phyloP scores from a whole-genome alignment of 2,888 invertebrate genomes.

The Seira ritae region DNA sequence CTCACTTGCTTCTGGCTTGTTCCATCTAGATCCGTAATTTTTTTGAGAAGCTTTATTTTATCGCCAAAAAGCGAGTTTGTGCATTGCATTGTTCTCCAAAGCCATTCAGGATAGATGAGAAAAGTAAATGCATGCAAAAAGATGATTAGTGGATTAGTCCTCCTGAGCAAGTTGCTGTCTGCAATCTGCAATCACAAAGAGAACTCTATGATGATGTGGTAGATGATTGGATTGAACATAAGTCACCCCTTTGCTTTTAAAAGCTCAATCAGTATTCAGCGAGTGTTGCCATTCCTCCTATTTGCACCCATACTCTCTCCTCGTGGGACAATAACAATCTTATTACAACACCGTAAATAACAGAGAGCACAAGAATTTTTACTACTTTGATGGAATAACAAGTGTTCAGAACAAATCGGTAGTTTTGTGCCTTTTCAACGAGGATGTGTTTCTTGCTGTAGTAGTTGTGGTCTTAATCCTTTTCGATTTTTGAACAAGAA shows the following conservation, averaged over 20 bases:
- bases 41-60: constrained; percentile 20
- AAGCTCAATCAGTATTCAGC: constrained; percentile 43
- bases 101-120: too few relatives aligned
- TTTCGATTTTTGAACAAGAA: too few relatives aligned
- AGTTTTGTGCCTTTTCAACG: not conserved
- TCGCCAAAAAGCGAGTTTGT: too few relatives aligned
- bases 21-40: constrained; percentile 53
- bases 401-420: not conserved
- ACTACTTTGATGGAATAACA: not conserved
- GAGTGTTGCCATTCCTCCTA: not conserved
- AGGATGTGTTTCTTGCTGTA: too few relatives aligned
- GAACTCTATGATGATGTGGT: constrained; percentile 32
- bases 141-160: constrained; percentile 37
- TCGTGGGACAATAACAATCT: constrained; percentile 33
- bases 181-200: too few relatives aligned
- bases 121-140: too few relatives aligned
- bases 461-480: too few relatives aligned
- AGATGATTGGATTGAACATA: constrained; percentile 53
- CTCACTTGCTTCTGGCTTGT: constrained; percentile 40
- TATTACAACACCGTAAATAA: constrained; percentile 52
- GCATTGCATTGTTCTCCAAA: too few relatives aligned
- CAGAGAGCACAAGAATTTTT: not conserved
- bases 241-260: constrained; percentile 43
- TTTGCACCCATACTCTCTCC: not conserved
- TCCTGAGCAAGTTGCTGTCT: not conserved